Percentiles rank a stretch among this genome's conserved stretches.
Conservation (phyloP, 2,797 vertebrate genomes). For the Leptodactylus fallax region DNA sequence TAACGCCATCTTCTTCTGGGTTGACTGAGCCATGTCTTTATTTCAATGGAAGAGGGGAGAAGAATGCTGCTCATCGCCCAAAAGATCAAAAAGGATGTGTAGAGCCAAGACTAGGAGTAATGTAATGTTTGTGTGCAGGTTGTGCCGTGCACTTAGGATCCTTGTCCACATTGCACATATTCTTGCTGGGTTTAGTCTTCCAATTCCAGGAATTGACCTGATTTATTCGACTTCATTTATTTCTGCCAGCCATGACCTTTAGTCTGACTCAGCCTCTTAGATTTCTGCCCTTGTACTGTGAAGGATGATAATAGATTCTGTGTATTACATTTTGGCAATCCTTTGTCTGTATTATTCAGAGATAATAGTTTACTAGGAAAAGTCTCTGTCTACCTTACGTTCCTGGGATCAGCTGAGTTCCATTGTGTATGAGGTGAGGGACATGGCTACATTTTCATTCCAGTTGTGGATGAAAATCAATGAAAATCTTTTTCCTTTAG, state of each 20-base stretch:
- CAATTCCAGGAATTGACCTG: not conserved
- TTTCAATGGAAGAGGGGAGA: no score
- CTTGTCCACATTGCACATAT: not conserved
- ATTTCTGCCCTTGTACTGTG: not conserved
- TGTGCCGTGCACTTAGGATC: not conserved
- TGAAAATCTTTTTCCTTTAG: no score
- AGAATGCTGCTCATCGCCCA: no score
- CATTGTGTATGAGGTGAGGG: not conserved
- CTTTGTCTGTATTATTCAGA: not conserved
- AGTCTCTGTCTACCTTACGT: not conserved
- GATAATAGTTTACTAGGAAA: not conserved
- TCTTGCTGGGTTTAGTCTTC: not conserved
- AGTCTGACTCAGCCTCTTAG: not conserved
- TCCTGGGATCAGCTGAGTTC: not conserved
- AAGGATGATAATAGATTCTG: not conserved
- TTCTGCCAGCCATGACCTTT: not conserved
- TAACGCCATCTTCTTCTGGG: no score
- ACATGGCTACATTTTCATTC: no score
- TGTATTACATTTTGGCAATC: not conserved
- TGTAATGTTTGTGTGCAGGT: not conserved
- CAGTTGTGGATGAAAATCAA: no score
- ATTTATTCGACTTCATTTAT: not conserved
- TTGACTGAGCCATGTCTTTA: no score
- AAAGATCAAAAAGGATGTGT: not conserved
- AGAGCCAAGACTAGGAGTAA: not conserved